Conservation (phyloP, 2,113 vertebrate species). For the Astatoreochromis straeleni region DNA sequence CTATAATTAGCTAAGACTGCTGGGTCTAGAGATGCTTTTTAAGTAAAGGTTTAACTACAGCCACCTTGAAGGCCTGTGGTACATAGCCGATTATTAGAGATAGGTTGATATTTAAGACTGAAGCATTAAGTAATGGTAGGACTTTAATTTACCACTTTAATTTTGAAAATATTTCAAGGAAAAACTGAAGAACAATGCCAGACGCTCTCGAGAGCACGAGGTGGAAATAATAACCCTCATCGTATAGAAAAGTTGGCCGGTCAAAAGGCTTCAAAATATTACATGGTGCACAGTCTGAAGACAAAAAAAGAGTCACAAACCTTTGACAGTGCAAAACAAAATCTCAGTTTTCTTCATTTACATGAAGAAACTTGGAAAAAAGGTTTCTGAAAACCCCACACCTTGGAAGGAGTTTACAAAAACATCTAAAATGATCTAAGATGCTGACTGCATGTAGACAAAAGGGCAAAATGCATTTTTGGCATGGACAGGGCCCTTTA, state of each 20-base stretch:
- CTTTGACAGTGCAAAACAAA: not conserved
- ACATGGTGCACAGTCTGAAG: not conserved
- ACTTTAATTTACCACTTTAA: not conserved
- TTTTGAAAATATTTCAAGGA: not conserved
- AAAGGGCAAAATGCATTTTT: not conserved
- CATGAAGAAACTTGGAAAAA: not conserved
- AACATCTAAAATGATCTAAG: not conserved
- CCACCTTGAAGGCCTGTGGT: not conserved
- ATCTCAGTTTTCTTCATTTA: not conserved
- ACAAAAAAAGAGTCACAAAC: rapidly evolving
- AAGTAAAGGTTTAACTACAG: rapidly evolving
- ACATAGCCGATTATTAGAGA: not conserved
- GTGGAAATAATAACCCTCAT: not conserved
- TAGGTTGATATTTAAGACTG: not conserved
- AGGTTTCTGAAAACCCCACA: rapidly evolving
- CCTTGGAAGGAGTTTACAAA: not conserved
- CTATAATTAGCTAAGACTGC: not conserved
- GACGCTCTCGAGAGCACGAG: not conserved
- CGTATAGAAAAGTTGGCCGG: not conserved
- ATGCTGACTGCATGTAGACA: not conserved
- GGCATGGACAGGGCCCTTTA: not conserved
- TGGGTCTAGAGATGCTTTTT: not conserved
- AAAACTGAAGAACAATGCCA: not conserved
- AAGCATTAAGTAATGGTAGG: not conserved
- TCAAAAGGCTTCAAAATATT: not conserved